Base-by-base conservation (phyloP, 2,113 vertebrate species). In the Nycticorax nycticorax region DNA sequence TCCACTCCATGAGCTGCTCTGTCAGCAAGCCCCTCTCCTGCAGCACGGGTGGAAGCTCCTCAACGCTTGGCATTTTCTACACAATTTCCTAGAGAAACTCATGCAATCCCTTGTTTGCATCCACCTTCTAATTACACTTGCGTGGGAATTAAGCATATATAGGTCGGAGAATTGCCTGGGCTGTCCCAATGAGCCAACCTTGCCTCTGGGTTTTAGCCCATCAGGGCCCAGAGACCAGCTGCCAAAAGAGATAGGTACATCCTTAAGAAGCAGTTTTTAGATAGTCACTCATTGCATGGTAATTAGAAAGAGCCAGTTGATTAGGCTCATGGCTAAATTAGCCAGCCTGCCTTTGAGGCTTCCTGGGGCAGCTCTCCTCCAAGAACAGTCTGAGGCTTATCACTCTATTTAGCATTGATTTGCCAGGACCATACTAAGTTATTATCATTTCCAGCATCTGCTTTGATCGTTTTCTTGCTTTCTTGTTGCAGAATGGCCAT, bases 221-320 rank as follows among this genome's bases (percentile, higher is more conserved):
- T 8, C 52, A 57, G 21, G 35, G 43, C 56, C 64, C 48, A 47
- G 57, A 85, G 85, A 59, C 28, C 52, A 74, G 59, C 6, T 52
- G 66, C 14, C 63, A 64, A 18, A 71, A 53, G 13, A 90, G 60
- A 50, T 1, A 47, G 27, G 56, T 33, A 43, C 9, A 57, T 2
- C 13, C 24, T 21, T 79, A 83, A 80, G n/a, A 19, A 86, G 50
- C 50, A 50, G 53, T 43, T 63, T 89, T 71, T 26, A 47, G 32
- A 59, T 63, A 92, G 53, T 68, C 19, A 79, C n/a, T 68, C 72
- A 77, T 76, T 75, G 45, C 50, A 74, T 19, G 57, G n/a, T 37
- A 47, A 89, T 89, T 91, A 86, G 53, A 59, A 96, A 43, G 8
- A 95, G 41, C 48, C 75, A 96, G 64, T n/a, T 96, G 87, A 97